These are phyloP conservation scores for Passer montanus DNA, from an alignment of 2,113 vertebrate species.

Conservation along the genomic window DNA sequence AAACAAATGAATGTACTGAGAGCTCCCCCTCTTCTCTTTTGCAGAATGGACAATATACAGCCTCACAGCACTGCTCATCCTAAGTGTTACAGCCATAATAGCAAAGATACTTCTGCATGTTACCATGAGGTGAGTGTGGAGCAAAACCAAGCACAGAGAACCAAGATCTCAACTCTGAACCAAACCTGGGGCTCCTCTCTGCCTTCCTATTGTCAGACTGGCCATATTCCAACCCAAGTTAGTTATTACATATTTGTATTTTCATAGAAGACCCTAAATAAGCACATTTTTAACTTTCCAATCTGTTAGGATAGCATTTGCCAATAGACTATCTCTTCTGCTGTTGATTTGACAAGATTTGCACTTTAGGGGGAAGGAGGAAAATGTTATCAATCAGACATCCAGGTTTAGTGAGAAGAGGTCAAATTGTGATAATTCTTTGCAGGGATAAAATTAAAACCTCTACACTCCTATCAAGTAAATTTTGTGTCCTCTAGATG, in stretches of 20 bases:
- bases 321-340: background rate
- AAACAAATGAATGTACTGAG: background rate
- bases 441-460: background rate
- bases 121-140: conserved; percentile 87
- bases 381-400: background rate
- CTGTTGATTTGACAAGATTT: background rate
- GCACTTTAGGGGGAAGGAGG: background rate
- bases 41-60: conserved; percentile 95
- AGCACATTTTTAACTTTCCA: background rate
- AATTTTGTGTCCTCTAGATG: background rate
- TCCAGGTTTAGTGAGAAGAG: background rate
- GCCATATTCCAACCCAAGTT: background rate
- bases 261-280: background rate
- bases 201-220: background rate
- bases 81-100: conserved; percentile 88
- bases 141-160: background rate
- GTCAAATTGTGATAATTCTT: background rate
- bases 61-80: conserved; percentile 87
- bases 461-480: background rate
- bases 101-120: conserved; percentile 91
- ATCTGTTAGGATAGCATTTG: background rate
- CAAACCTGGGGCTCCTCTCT: background rate
- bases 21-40: background rate
- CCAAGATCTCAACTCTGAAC: background rate
- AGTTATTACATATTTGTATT: background rate